Percentiles rank a stretch among this genome's conserved stretches.
These are phyloP conservation scores for Amphipyra berbera DNA, from an alignment of 2,888 invertebrate species.

Conservation along the genomic window DNA sequence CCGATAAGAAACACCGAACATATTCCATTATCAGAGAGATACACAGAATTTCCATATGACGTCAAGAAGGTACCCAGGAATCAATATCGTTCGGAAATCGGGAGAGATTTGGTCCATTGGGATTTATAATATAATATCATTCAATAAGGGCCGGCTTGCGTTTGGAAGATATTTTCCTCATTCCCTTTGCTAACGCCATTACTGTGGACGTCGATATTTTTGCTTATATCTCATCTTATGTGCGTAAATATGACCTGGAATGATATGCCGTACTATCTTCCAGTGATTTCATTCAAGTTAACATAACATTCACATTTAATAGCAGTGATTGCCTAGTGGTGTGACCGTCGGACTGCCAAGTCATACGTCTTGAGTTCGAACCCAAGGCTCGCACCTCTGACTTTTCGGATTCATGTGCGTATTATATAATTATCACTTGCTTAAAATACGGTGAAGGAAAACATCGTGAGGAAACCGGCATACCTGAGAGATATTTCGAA, in stretches of 20 bases:
- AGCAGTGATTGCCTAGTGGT: too few relatives aligned
- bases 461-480: too few relatives aligned
- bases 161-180: constrained; percentile 48
- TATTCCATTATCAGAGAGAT: constrained; percentile 50
- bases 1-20: constrained; percentile 45
- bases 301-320: too few relatives aligned
- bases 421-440: too few relatives aligned
- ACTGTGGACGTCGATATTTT: constrained; percentile 32
- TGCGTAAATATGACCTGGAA: constrained; percentile 14
- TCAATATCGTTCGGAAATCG: constrained; percentile 56
- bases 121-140: constrained; percentile 63
- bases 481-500: too few relatives aligned
- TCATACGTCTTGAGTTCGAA: too few relatives aligned
- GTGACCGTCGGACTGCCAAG: too few relatives aligned
- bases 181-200: constrained; percentile 36
- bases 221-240: constrained; percentile 12
- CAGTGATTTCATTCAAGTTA: too few relatives aligned
- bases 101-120: constrained; percentile 50
- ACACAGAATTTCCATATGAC: constrained; percentile 47
- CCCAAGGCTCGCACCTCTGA: too few relatives aligned
- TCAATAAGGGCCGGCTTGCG: constrained; percentile 47
- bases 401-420: too few relatives aligned
- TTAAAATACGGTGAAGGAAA: too few relatives aligned
- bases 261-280: too few relatives aligned
- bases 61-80: constrained; percentile 33